Conservation (phyloP, 1,140 invertebrate species). For the Bradynema listronoti region DNA sequence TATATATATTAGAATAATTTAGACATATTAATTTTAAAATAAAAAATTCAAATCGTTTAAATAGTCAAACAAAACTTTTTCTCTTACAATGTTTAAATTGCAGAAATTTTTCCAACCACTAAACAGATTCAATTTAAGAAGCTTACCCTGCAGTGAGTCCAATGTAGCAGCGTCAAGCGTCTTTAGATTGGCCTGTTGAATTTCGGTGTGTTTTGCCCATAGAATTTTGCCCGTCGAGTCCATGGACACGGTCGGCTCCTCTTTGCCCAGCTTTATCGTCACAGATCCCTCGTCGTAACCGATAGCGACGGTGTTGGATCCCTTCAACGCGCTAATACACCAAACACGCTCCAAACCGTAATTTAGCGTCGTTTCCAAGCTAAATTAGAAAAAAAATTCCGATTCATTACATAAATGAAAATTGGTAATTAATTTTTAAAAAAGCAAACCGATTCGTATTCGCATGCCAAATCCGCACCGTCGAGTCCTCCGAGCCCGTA, state of each 20-base stretch:
- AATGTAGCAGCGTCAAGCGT: constrained; percentile 59
- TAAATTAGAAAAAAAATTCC: constrained; percentile 23
- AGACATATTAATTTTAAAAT: too few species aligned
- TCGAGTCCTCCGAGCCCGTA: constrained; percentile 92
- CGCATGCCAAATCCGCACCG: constrained; percentile 91
- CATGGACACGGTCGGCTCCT: constrained; percentile 98
- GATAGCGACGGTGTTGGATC: constrained; percentile 90
- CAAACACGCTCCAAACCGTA: constrained; percentile 96
- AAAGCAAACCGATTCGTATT: constrained; percentile 74
- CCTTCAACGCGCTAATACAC: constrained; percentile 88
- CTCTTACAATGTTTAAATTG: too few species aligned
- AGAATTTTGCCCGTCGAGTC: constrained; percentile 94
- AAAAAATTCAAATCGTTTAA: too few species aligned
- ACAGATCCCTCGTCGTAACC: constrained; percentile 98
- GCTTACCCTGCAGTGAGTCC: constrained; percentile 46
- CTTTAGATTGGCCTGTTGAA: constrained; percentile 94
- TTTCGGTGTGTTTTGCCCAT: constrained; percentile 94
- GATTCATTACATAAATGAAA: background rate
- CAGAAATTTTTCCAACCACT: too few species aligned
- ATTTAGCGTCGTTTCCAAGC: constrained; percentile 86
- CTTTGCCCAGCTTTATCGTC: constrained; percentile 89
- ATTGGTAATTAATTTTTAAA: background rate
- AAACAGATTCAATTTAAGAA: too few species aligned
- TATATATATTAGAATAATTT: too few species aligned
- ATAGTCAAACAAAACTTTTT: too few species aligned